A percentile compares a stretch with the other conserved stretches of the same genome.
phyloP scores from a whole-genome alignment of 2,113 vertebrate species.

The Muntiacus reevesi region DNA sequence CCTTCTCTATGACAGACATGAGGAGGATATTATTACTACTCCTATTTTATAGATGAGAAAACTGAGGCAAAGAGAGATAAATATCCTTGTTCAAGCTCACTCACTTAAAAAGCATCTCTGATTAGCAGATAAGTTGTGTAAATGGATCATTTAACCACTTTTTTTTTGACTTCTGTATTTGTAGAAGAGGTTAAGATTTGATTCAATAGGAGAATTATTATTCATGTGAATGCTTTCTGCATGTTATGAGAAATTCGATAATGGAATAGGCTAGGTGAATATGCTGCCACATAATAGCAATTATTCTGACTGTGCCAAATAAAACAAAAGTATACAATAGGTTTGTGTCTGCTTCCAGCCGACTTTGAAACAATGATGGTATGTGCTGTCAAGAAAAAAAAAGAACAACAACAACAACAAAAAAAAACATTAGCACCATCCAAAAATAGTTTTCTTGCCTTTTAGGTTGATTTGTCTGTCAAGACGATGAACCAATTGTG shows the following conservation, averaged over 20 bases:
- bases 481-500: slow-evolving; percentile 35
- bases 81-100: background rate
- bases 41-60: background rate
- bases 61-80: background rate
- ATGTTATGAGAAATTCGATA: background rate
- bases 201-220: background rate
- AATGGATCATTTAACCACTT: background rate
- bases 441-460: slow-evolving; percentile 38
- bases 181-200: background rate
- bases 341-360: background rate
- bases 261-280: background rate
- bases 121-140: background rate
- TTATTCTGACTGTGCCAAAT: background rate
- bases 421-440: background rate
- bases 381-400: background rate
- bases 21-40: background rate
- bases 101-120: background rate
- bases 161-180: background rate
- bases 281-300: background rate
- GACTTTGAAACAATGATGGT: background rate
- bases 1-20: background rate
- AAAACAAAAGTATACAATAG: background rate
- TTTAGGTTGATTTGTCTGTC: slow-evolving; percentile 34
- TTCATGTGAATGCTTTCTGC: background rate
- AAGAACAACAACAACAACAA: background rate